These are phyloP conservation scores for Brienomyrus brachyistius DNA, from an alignment of 2,113 vertebrate species.

Conservation along the genomic window DNA sequence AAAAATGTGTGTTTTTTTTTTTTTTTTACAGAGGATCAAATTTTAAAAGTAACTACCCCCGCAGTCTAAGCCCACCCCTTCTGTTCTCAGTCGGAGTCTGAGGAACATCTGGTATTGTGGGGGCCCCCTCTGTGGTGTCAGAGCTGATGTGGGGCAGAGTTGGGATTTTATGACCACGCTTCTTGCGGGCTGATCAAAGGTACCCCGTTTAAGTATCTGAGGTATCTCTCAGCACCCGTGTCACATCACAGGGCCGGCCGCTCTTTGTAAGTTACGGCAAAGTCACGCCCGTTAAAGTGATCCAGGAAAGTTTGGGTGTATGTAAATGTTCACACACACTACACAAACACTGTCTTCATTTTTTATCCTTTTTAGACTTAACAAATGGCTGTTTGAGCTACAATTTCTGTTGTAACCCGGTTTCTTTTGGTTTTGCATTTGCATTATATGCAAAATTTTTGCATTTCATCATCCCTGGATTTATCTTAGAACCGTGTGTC, in stretches of 20 bases:
- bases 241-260: conserved; percentile 38
- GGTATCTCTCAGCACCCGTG: conserved; percentile 28
- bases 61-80: neutral
- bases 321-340: neutral
- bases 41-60: neutral
- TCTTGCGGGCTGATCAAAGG: conserved; percentile 45
- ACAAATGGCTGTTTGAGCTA: neutral
- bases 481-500: neutral
- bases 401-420: neutral
- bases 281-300: conserved; percentile 32
- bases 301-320: neutral
- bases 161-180: conserved; percentile 28
- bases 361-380: neutral
- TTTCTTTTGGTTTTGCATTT: neutral
- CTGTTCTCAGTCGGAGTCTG: neutral
- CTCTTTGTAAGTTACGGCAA: conserved; percentile 20
- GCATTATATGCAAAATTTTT: neutral
- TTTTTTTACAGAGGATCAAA: neutral
- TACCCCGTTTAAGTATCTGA: conserved; percentile 23
- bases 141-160: neutral
- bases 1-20: neutral
- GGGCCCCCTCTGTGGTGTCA: neutral
- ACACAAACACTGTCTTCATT: neutral
- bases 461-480: neutral
- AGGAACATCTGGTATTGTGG: neutral